Conservation (phyloP, 1,140 invertebrate genomes). For the Cyphomyrmex costatus region DNA sequence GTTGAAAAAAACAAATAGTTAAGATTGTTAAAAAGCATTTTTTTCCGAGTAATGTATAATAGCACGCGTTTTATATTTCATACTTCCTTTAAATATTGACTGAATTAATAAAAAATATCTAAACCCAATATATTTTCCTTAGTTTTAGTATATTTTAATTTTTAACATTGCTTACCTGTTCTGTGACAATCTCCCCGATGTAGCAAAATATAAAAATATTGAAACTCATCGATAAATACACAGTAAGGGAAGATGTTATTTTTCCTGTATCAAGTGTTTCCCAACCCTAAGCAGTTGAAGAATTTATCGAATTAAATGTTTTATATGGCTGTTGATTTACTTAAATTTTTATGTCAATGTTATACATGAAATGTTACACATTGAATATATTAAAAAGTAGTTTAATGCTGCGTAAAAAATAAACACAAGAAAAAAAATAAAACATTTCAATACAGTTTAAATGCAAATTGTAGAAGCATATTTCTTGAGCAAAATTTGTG, state of each 20-base stretch:
- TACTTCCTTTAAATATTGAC: background rate
- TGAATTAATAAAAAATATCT: background rate
- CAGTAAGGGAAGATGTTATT: conserved; percentile 57
- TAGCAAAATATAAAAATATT: conserved; percentile 79
- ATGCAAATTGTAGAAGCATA: too few relatives aligned
- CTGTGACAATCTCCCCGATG: conserved; percentile 72
- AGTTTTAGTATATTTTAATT: background rate
- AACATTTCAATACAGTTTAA: too few relatives aligned
- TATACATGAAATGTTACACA: too few relatives aligned
- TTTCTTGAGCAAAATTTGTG: too few relatives aligned
- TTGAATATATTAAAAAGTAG: too few relatives aligned
- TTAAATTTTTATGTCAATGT: background rate
- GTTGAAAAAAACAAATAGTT: background rate
- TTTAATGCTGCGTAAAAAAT: too few relatives aligned
- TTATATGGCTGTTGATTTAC: too few relatives aligned
- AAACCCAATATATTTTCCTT: background rate
- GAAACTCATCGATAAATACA: conserved; percentile 69
- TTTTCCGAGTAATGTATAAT: conserved; percentile 10
- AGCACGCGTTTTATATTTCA: background rate
- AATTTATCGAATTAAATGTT: too few relatives aligned
- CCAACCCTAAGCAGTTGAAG: conserved; percentile 64
- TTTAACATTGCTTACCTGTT: conserved; percentile 66
- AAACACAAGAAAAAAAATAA: too few relatives aligned
- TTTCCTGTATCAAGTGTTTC: conserved; percentile 33
- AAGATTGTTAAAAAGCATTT: background rate